Percentiles rank a stretch among this genome's conserved stretches.
Evolutionary conservation across 2,888 invertebrate species (phyloP).

Genomic region (Andrena minutula): DNA sequence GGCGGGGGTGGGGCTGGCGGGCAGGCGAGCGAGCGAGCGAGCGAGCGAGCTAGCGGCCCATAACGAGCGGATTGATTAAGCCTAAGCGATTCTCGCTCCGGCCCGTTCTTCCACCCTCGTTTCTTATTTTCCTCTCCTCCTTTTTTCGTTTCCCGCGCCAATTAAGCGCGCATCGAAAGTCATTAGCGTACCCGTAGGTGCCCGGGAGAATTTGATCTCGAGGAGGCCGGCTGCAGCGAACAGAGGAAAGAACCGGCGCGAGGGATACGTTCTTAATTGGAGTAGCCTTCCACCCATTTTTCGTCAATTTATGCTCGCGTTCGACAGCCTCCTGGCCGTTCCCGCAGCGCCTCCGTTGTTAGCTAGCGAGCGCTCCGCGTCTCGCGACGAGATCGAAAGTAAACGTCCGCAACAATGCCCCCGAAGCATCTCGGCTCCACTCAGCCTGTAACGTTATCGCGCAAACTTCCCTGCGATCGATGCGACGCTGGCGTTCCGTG

Average conservation of each 20-base stretch:
- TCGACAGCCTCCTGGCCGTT: neutral
- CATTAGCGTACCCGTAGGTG: conserved; percentile 69
- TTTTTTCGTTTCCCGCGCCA: conserved; percentile 71
- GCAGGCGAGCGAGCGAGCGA: conserved; percentile 40
- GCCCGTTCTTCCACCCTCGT: conserved; percentile 42
- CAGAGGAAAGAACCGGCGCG: conserved; percentile 46
- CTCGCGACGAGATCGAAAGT: conserved; percentile 9
- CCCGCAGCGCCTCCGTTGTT: neutral
- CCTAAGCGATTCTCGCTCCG: conserved; percentile 66
- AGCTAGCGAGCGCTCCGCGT: neutral
- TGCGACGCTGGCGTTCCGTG: neutral
- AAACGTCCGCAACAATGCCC: conserved; percentile 14
- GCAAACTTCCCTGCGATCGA: conserved; percentile 20
- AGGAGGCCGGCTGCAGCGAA: conserved; percentile 45
- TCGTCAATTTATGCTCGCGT: conserved; percentile 34
- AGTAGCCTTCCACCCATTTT: conserved; percentile 55
- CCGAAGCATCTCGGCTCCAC: neutral
- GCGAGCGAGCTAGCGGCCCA: conserved; percentile 49
- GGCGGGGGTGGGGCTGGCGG: conserved; percentile 21
- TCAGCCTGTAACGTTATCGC: neutral
- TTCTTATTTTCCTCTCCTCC: conserved; percentile 52
- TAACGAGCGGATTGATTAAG: conserved; percentile 78
- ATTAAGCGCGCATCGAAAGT: conserved; percentile 74
- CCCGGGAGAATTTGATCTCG: conserved; percentile 62
- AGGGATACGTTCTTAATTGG: conserved; percentile 63